A percentile compares a stretch with the other conserved stretches of the same genome.
Conservation (phyloP, 2,797 vertebrate genomes). For the Salmo trutta region DNA sequence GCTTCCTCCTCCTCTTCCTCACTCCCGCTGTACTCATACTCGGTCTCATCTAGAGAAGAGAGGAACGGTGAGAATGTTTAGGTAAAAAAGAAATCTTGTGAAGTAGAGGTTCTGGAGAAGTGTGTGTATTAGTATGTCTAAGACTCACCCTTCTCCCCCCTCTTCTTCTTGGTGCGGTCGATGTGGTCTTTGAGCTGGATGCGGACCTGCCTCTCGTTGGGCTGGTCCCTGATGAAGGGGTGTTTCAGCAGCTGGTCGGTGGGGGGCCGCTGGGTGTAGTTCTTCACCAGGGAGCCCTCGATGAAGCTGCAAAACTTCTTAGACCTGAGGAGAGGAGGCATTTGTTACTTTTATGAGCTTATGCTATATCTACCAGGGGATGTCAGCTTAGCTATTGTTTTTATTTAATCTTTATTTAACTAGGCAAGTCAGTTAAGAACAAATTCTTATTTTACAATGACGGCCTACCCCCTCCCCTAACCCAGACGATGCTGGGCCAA, state of each 20-base stretch:
- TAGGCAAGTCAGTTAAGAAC: too few species aligned
- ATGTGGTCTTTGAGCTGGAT: conserved; percentile 99
- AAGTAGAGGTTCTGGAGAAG: background rate
- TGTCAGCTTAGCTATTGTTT: background rate
- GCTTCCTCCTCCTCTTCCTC: conserved; percentile 98
- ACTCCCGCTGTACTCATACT: conserved; percentile 98
- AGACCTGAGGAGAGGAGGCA: conserved; percentile 80
- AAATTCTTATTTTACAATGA: too few species aligned
- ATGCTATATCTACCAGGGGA: background rate
- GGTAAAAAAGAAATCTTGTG: too few species aligned
- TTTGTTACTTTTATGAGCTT: background rate
- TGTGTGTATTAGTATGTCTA: background rate
- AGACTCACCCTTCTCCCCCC: conserved; percentile 92
- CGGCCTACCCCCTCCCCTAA: too few species aligned
- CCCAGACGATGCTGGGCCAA: too few species aligned
- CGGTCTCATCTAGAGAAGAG: conserved; percentile 87
- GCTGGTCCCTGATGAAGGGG: conserved; percentile 97
- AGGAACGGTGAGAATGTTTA: background rate
- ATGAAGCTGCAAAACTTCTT: conserved; percentile 99
- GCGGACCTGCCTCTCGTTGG: conserved; percentile 97
- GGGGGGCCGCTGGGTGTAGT: conserved; percentile 94
- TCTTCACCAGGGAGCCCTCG: conserved; percentile 97
- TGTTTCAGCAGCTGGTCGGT: conserved; percentile 97
- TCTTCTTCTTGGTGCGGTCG: conserved; percentile 98
- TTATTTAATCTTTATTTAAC: too few species aligned